These are phyloP conservation scores for Homarus americanus DNA, from an alignment of 1,140 invertebrate genomes.

Conservation along the genomic window DNA sequence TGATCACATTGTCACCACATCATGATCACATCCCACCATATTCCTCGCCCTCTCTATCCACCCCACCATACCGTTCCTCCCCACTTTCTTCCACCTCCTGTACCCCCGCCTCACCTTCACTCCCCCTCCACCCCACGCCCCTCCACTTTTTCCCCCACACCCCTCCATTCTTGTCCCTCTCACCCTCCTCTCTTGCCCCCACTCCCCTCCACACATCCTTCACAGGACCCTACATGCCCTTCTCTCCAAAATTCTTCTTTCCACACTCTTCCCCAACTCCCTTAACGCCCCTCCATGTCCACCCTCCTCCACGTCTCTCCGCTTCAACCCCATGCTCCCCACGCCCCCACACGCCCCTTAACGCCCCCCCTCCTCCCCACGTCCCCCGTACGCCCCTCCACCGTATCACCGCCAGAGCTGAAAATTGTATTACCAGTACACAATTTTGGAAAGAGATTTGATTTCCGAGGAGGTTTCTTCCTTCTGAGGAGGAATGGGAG, in stretches of 20 bases:
- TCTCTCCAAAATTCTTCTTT: neutral
- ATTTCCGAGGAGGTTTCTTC: constrained; percentile 49
- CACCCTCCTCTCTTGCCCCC: neutral
- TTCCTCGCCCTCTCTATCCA: neutral
- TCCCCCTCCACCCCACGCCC: neutral
- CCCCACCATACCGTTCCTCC: too few relatives aligned
- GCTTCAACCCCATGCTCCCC: neutral
- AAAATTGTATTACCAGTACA: constrained; percentile 64
- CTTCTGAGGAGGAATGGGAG: neutral
- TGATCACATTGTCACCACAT: neutral
- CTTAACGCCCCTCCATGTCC: neutral
- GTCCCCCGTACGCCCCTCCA: neutral
- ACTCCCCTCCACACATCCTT: neutral
- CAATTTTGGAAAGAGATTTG: constrained; percentile 65
- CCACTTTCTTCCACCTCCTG: neutral
- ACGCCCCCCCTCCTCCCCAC: neutral
- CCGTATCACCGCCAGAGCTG: constrained; percentile 38
- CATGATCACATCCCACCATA: neutral
- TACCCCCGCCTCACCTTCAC: neutral
- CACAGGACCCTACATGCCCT: neutral
- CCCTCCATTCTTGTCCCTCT: neutral
- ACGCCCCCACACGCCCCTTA: neutral
- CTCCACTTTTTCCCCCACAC: neutral
- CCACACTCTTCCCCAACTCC: neutral
- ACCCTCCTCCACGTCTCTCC: neutral